These are phyloP conservation scores for Amaurobius ferox DNA, from an alignment of 2,888 invertebrate genomes.

Conservation along the genomic window DNA sequence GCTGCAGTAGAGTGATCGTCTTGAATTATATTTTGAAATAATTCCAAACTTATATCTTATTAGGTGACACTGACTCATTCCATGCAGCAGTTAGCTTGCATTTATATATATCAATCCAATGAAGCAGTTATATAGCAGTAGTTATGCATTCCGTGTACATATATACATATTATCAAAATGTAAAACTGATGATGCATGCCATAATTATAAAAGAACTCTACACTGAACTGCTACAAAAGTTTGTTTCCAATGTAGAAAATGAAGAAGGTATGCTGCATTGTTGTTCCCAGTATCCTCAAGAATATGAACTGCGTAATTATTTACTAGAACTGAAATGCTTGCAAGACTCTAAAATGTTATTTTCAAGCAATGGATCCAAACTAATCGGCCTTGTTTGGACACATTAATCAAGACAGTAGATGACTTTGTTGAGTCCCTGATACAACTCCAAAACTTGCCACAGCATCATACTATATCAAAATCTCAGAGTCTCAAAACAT, in stretches of 20 bases:
- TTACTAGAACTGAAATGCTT: not conserved
- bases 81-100: too few relatives aligned
- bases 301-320: not conserved
- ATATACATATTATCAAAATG: not conserved
- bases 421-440: not conserved
- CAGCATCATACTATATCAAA: not conserved
- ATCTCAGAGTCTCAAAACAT: not conserved
- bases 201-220: not conserved
- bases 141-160: not conserved
- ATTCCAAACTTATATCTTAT: too few relatives aligned
- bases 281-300: not conserved
- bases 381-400: not conserved
- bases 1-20: too few relatives aligned
- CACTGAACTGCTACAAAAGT: not conserved
- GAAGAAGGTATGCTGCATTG: not conserved
- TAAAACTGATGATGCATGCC: not conserved
- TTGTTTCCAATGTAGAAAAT: not conserved
- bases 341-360: not conserved
- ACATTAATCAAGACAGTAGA: slow-evolving; percentile 1
- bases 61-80: too few relatives aligned
- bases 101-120: too few relatives aligned
- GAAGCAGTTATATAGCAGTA: too few relatives aligned
- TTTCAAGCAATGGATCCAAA: slow-evolving; percentile 23
- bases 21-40: too few relatives aligned
- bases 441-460: not conserved